These are phyloP conservation scores for Galagoides demidoff DNA, from an alignment of 2,797 vertebrate species.

Conservation along the genomic window DNA sequence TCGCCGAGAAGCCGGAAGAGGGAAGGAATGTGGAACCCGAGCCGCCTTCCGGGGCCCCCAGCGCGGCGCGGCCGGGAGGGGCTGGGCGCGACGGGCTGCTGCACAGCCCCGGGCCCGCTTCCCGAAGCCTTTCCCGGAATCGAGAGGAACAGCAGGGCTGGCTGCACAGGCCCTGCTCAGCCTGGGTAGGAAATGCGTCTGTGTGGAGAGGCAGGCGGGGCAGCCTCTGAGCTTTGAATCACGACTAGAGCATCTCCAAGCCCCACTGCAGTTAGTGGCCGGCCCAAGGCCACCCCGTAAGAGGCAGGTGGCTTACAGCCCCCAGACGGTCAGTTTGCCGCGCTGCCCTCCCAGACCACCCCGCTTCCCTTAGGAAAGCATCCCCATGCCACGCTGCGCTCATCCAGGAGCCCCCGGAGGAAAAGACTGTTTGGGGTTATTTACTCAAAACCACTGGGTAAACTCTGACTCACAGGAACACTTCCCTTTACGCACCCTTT, in stretches of 20 bases:
- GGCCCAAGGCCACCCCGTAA: not conserved
- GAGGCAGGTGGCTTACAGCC: not conserved
- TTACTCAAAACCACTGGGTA: not conserved
- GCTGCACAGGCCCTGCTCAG: too few relatives aligned
- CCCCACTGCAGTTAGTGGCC: not conserved
- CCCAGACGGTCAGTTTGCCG: too few relatives aligned
- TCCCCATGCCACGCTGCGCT: not conserved
- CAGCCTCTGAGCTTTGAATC: not conserved
- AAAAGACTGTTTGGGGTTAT: not conserved
- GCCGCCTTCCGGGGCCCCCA: not conserved
- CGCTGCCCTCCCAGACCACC: not conserved
- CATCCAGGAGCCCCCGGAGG: not conserved
- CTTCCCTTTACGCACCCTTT: slow-evolving; percentile 49
- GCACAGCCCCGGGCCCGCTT: too few relatives aligned
- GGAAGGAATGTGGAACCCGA: not conserved
- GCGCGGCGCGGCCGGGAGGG: not conserved
- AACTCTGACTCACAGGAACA: slow-evolving; percentile 32
- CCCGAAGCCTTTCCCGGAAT: not conserved
- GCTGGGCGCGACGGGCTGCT: not conserved
- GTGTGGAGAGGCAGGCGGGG: not conserved
- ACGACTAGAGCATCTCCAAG: not conserved
- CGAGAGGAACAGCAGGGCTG: not conserved
- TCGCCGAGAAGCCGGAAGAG: not conserved
- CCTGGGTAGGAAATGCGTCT: not conserved
- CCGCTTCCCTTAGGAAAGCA: not conserved